Base-by-base conservation (phyloP, 2,888 invertebrate genomes). In the Nipponacmea schrenckii region DNA sequence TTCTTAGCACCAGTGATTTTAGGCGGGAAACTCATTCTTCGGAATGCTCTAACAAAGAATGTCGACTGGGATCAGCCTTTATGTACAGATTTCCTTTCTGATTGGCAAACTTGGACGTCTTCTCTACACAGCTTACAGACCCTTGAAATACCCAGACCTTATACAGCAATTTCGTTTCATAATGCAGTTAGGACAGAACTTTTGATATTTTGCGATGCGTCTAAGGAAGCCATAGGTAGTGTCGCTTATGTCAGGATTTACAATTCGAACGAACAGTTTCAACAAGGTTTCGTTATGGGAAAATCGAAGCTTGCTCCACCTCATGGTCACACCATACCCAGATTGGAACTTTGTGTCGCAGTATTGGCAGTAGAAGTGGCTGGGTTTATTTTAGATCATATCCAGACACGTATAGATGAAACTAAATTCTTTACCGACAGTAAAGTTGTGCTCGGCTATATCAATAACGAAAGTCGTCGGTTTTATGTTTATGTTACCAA, bases 201-300 rank as follows among this genome's bases (percentile, higher is more conserved):
- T 15, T 73, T 70, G 39, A 24, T 72, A 8, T 76, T 73, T 66
- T 64, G 64, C n/a, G 64, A 64, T 26, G 64, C 64, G 15, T 64
- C 64, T 17, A 15, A 64, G 31, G 26, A 20, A 26, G 24, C 20
- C 64, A 26, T 64, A 10, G n/a, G 27, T 64, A 31, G 27, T 64
- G 17, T 24, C 17, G 64, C 64, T 14, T 64, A 64, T 26, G 17
- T 64, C 15, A 17, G 64, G 15, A 64, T 31, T 4, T 17, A 27
- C 4, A 31, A n/a, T 24, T 27, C 26, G 64, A 24, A 17, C 3
- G 26, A 24, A 26, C 15, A n/a, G 17, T 15, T 8, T 15, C 17
- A 15, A 64, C 24, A 5, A n/a, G 64, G 64, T 15, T 64, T 64
- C 64, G 15, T 64, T 20, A 17, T 5, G 17, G 64, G 64, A n/a